Base-by-base conservation (phyloP, 2,113 vertebrate genomes). In the Diadophis punctatus region DNA sequence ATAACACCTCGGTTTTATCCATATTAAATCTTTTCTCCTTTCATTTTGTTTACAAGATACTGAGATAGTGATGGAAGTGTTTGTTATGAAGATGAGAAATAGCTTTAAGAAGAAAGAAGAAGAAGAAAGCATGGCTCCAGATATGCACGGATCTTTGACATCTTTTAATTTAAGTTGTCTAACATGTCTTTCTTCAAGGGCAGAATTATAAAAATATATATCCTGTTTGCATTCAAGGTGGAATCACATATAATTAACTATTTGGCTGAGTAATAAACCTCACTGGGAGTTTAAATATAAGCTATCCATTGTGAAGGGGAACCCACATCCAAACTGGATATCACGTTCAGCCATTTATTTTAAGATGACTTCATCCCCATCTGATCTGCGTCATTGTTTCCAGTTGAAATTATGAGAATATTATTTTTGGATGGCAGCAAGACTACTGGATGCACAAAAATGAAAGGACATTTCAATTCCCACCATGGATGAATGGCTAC, bases 21-120 rank as follows among this genome's bases (percentile, higher is more conserved):
- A 80, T 92, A 92, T 92, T 55, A 92, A 92, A 92, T 92, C 91
- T 92, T 68, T 46, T 55, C 52, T 86, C 46, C 91, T 84, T 92
- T 88, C 14, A 87, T 68, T 92, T 94, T 94, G 90, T 92, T 92
- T 94, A 88, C 39, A 93, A 85, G 49, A 95, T 92, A 93, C 0
- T 89, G 92, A 80, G 49, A 95, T 92, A 93, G 0, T 89, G 93
- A 74, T 53, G 93, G 91, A 95, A 89, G 30, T 63, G 10, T 93
- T 94, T 96, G 95, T 93, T 90, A 93, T 86, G 90, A n/a, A 94
- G 93, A 93, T 4, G 10, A 52, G 92, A 91, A 95, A 94, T 93
- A 18, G 53, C 90, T 80, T 80, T 43, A 80, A 80, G 20, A 80
- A 80, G 68, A 74, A 74, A 34, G 2, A 34, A 74, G 63, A 34